Conservation (phyloP, 2,797 vertebrate genomes). For the Oceanodroma leucorhoa region DNA sequence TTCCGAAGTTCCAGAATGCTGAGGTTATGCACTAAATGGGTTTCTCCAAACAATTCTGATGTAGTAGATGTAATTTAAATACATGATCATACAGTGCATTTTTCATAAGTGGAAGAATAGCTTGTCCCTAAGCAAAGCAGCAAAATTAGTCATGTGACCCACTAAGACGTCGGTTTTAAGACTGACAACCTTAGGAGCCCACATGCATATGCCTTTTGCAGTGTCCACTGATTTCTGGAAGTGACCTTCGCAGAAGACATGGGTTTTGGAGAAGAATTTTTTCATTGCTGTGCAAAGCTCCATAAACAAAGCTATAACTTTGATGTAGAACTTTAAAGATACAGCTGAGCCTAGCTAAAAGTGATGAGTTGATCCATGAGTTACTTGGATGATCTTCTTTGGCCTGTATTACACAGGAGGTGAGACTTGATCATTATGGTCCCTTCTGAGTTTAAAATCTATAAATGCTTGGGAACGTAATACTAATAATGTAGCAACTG, state of each 20-base stretch:
- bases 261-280: neutral
- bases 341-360: neutral
- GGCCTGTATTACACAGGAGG: neutral
- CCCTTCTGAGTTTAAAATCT: neutral
- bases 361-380: neutral
- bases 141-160: conserved; percentile 1
- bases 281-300: neutral
- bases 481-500: neutral
- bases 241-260: neutral
- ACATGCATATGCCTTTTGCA: neutral
- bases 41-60: neutral
- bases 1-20: fast-evolving
- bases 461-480: neutral
- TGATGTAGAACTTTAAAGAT: neutral
- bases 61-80: neutral
- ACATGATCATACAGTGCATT: neutral
- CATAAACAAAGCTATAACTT: neutral
- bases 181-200: neutral
- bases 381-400: neutral
- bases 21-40: neutral
- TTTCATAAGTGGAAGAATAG: neutral
- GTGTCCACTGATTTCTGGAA: neutral
- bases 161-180: neutral
- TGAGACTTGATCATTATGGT: neutral
- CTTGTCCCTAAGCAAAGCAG: conserved; percentile 20